Percentiles rank a stretch among this genome's conserved stretches.
Evolutionary conservation across 2,888 invertebrate species (phyloP).

Genomic region (Athalia circularis): DNA sequence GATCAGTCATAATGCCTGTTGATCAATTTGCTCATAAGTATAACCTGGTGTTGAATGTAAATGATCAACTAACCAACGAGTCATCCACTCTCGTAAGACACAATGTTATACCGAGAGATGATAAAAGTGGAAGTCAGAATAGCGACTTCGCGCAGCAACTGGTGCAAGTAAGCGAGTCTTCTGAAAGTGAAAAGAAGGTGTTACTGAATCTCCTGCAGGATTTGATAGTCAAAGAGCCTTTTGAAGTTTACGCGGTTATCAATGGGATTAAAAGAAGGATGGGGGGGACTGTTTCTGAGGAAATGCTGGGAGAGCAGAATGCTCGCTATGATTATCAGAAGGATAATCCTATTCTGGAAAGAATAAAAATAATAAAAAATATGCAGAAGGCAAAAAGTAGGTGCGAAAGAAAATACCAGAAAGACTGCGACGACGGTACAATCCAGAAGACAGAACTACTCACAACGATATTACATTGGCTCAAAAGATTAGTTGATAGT

Average conservation of each 20-base stretch:
- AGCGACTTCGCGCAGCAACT: conserved; percentile 48
- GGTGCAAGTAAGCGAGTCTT: conserved; percentile 49
- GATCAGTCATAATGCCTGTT: conserved; percentile 56
- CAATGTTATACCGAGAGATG: conserved; percentile 37
- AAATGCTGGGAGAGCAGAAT: conserved; percentile 18
- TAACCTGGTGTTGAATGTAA: conserved; percentile 56
- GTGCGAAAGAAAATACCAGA: conserved; percentile 52
- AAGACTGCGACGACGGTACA: conserved; percentile 45
- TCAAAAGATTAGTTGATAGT: conserved; percentile 48
- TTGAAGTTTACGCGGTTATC: conserved; percentile 10
- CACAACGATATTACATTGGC: conserved; percentile 50
- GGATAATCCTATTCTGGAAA: conserved; percentile 51
- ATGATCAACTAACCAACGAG: not conserved
- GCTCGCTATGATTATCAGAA: conserved; percentile 49
- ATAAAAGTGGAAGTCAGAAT: conserved; percentile 28
- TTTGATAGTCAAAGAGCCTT: conserved; percentile 48
- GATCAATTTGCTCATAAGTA: conserved; percentile 58
- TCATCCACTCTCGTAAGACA: not conserved
- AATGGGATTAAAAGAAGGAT: conserved; percentile 12
- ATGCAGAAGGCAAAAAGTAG: conserved; percentile 19
- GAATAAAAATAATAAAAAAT: conserved; percentile 48
- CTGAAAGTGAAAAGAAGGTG: conserved; percentile 51
- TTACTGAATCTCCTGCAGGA: conserved; percentile 53
- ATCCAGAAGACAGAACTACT: conserved; percentile 48
- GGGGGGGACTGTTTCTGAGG: not conserved